Percentiles rank a stretch among this genome's conserved stretches.
phyloP scores from a whole-genome alignment of 1,140 invertebrate genomes.

The Aphaenogaster rudis region DNA sequence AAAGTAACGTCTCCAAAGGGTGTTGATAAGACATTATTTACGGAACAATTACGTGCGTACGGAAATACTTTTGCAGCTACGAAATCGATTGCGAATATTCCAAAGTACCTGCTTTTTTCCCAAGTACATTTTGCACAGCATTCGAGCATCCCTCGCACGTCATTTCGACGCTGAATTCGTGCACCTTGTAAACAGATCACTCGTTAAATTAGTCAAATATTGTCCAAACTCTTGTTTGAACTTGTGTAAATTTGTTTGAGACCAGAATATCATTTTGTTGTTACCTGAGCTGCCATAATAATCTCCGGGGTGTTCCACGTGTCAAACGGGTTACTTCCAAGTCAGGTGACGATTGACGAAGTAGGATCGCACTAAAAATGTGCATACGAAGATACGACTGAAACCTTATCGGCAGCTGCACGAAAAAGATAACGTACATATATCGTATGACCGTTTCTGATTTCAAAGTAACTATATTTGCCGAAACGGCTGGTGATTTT shows the following conservation, averaged over 20 bases:
- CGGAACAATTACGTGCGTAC: neutral
- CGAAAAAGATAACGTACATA: neutral
- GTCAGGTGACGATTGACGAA: too few relatives aligned
- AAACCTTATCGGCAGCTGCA: slow-evolving; percentile 49
- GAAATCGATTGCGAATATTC: neutral
- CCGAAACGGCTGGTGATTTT: neutral
- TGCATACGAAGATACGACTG: neutral
- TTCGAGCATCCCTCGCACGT: slow-evolving; percentile 95
- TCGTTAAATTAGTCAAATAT: slow-evolving; percentile 14
- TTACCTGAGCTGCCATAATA: slow-evolving; percentile 76
- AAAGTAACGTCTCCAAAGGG: neutral
- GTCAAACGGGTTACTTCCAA: neutral
- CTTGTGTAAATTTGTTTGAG: neutral
- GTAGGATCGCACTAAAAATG: neutral
- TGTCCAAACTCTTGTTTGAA: neutral
- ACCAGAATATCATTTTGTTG: neutral
- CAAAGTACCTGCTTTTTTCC: slow-evolving; percentile 90
- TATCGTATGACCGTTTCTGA: neutral
- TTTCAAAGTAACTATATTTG: neutral
- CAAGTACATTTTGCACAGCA: slow-evolving; percentile 93
- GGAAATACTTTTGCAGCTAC: neutral
- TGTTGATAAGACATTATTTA: neutral
- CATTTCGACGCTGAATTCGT: slow-evolving; percentile 95
- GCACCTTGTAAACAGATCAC: slow-evolving; percentile 87
- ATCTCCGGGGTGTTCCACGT: slow-evolving; percentile 25